Evolutionary conservation across 2,888 invertebrate genomes (phyloP), one percentile per base, ranked within the genome.

Genomic region (Agrilus mali): DNA sequence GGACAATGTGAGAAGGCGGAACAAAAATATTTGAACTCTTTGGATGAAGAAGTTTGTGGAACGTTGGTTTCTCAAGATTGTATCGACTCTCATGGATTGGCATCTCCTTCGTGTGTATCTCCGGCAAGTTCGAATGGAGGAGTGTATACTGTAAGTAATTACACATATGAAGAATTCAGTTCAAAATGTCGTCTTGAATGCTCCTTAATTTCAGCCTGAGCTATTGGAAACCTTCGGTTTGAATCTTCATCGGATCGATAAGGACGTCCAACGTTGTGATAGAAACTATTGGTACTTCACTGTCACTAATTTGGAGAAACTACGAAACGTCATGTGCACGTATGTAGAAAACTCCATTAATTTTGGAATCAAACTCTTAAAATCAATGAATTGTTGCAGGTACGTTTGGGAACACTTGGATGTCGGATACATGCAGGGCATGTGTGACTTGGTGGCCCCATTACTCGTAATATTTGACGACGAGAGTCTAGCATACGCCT

Each of bases 321-420:
- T 95, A 22, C 73, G 93, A 43, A 93, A 94, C 68, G 83, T 96
- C 43, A 94, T 96, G 84, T 93, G 93, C 82, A 92, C 92, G 86
- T 92, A 68, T 77, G 83, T 70, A 36, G 20, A 12, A 33, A 38
- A 39, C 27, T 35, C 39, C 40, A 42, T 41, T 2, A 33, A 22
- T 17, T 14, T n/a, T n/a, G n/a, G n/a, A n/a, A n/a, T n/a, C n/a
- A n/a, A n/a, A n/a, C n/a, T n/a, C n/a, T n/a, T n/a, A n/a, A n/a
- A n/a, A n/a, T n/a, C n/a, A n/a, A n/a, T n/a, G n/a, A n/a, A n/a
- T 43, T 36, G 41, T 45, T 41, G 2, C 56, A 90, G 89, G n/a
- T 95, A 92, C 66, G 94, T 96, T 3, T 95, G 94, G 90, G 88
- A 94, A 61, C 88, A 95, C 63, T 68, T 96, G 52, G 92, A 94